These are phyloP conservation scores for Chionodraco myersi DNA, from an alignment of 2,113 vertebrate genomes.

Conservation along the genomic window DNA sequence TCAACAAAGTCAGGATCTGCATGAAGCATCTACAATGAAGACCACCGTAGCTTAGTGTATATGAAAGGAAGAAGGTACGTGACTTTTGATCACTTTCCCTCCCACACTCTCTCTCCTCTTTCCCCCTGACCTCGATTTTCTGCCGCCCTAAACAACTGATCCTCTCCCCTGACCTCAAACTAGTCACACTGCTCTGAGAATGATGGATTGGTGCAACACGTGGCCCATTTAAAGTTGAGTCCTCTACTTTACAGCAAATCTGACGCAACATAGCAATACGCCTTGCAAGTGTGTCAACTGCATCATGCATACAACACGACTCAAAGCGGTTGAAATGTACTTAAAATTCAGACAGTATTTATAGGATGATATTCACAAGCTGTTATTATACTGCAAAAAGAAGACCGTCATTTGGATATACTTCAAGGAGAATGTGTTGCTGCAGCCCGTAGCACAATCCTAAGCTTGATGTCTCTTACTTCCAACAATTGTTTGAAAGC, in stretches of 20 bases:
- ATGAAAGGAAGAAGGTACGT: conserved; percentile 8
- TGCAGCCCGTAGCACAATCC: conserved; percentile 60
- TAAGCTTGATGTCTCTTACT: conserved; percentile 55
- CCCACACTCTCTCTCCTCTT: conserved; percentile 50
- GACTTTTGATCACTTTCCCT: conserved; percentile 56
- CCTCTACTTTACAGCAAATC: conserved; percentile 42
- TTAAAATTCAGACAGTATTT: conserved; percentile 53
- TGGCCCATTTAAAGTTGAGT: conserved; percentile 75
- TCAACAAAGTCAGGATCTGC: neutral
- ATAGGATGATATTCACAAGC: conserved; percentile 23
- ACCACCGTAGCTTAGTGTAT: conserved; percentile 6
- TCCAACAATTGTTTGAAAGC: conserved; percentile 66
- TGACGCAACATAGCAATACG: conserved; percentile 49
- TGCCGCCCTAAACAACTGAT: conserved; percentile 59
- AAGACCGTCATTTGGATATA: conserved; percentile 59
- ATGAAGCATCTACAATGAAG: neutral
- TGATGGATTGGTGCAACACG: conserved; percentile 67
- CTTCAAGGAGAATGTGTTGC: conserved; percentile 64
- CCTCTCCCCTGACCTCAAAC: conserved; percentile 62
- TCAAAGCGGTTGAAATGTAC: conserved; percentile 32
- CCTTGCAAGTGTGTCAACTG: conserved; percentile 32
- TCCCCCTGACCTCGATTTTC: conserved; percentile 70
- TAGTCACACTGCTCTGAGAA: conserved; percentile 36
- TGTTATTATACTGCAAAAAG: conserved; percentile 42
- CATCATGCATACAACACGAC: conserved; percentile 7